Evolutionary conservation across 2,113 vertebrate species (phyloP).

Genomic region (Acanthochromis polyacanthus): DNA sequence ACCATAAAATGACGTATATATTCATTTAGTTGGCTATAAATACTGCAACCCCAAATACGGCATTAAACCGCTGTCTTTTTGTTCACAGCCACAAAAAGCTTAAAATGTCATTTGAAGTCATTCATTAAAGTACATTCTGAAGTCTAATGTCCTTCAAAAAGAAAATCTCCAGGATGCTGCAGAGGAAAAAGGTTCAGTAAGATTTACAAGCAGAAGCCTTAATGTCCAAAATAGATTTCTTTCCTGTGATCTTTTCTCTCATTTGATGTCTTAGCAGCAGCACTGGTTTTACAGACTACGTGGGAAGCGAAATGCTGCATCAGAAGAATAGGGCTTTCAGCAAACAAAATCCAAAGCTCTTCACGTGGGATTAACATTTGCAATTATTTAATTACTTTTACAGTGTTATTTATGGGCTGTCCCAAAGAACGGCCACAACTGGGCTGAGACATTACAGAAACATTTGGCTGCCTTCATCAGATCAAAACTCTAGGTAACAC

Average conservation of each 20-base stretch:
- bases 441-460: neutral
- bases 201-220: conserved; percentile 5
- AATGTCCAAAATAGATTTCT: neutral
- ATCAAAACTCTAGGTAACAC: neutral
- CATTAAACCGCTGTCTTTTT: conserved; percentile 21
- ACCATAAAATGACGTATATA: conserved; percentile 26
- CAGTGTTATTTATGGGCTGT: neutral
- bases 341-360: neutral
- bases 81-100: conserved; percentile 37
- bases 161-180: conserved; percentile 28
- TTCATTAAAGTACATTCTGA: conserved; percentile 24
- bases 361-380: conserved; percentile 2
- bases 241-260: neutral
- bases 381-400: neutral
- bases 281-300: neutral
- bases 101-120: conserved; percentile 31
- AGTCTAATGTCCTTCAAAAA: conserved; percentile 16
- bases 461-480: too few species aligned
- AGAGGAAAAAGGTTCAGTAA: neutral
- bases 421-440: neutral
- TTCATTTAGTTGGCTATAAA: conserved; percentile 38
- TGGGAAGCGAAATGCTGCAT: neutral
- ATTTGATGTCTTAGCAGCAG: neutral
- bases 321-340: neutral
- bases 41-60: conserved; percentile 20